Conservation (phyloP, 1,140 invertebrate species). For the Proales similis region DNA sequence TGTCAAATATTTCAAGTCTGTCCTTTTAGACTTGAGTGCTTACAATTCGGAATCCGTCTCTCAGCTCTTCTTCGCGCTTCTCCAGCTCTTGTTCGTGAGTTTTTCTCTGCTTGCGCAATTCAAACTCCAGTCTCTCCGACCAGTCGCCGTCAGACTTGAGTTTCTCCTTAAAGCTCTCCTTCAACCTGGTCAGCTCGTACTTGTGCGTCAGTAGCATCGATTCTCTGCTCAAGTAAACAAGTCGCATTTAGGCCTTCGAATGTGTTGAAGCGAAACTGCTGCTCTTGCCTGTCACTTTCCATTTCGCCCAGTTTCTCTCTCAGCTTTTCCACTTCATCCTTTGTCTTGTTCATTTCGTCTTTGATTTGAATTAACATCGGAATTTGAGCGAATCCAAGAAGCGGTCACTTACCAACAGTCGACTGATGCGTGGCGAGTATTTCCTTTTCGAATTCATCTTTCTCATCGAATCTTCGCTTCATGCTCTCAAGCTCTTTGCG, state of each 20-base stretch:
- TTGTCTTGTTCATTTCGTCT: conserved; percentile 20
- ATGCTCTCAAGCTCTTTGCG: conserved; percentile 12
- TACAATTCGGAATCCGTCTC: conserved; percentile 10
- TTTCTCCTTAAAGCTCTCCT: conserved; percentile 15
- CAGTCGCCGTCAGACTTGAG: conserved; percentile 7
- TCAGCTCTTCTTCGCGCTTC: conserved; percentile 4
- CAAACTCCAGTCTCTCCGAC: conserved; percentile 9
- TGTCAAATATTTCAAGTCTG: neutral
- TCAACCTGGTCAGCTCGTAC: conserved; percentile 6
- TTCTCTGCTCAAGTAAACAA: too few relatives aligned
- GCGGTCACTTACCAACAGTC: neutral
- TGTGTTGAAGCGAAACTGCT: too few relatives aligned
- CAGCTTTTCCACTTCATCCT: neutral
- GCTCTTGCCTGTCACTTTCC: conserved; percentile 19
- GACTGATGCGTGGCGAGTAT: conserved; percentile 9
- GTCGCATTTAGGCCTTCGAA: too few relatives aligned
- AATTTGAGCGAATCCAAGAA: neutral
- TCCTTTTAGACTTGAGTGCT: neutral
- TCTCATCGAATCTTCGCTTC: conserved; percentile 8
- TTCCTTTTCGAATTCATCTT: conserved; percentile 34
- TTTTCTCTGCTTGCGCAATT: conserved; percentile 20
- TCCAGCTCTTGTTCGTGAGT: neutral
- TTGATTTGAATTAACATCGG: neutral
- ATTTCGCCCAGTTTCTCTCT: neutral
- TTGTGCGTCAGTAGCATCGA: conserved; percentile 13